phyloP scores from a whole-genome alignment of 64 coral and sea anemone species.

The Actinia equina region DNA sequence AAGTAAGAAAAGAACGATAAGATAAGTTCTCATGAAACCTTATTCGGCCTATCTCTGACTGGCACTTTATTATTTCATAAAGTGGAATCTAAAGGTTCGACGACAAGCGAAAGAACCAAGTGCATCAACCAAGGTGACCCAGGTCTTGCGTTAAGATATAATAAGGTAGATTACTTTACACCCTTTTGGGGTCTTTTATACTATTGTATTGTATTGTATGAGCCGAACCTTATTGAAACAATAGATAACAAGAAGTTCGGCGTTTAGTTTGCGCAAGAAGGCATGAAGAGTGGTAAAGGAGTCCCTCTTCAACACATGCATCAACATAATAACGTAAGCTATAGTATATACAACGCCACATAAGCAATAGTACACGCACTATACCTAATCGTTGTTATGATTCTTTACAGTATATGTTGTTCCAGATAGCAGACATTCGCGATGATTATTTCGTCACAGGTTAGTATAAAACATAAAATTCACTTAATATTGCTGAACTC shows the following conservation, averaged over 20 bases:
- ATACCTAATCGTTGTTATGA: no score
- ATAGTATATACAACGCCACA: no score
- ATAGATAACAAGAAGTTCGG: no score
- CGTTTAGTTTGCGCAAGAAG: no score
- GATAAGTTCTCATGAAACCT: no score
- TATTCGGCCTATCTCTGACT: neutral
- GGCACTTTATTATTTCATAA: neutral
- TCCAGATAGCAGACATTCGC: neutral
- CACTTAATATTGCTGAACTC: no score
- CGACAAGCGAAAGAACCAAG: neutral
- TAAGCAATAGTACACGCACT: no score
- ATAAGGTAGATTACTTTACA: neutral
- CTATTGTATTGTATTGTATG: no score
- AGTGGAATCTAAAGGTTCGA: neutral
- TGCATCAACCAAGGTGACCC: slow-evolving; percentile 36
- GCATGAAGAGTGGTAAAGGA: no score
- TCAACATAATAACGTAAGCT: no score
- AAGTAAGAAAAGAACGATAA: neutral
- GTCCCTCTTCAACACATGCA: no score
- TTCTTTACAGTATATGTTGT: slow-evolving; percentile 6
- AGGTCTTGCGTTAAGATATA: slow-evolving; percentile 11
- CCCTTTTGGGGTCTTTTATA: neutral
- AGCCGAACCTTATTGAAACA: no score
- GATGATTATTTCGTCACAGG: slow-evolving; percentile 16
- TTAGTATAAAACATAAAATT: neutral